Conservation (phyloP, 1,140 invertebrate species). For the Amphibalanus amphitrite region DNA sequence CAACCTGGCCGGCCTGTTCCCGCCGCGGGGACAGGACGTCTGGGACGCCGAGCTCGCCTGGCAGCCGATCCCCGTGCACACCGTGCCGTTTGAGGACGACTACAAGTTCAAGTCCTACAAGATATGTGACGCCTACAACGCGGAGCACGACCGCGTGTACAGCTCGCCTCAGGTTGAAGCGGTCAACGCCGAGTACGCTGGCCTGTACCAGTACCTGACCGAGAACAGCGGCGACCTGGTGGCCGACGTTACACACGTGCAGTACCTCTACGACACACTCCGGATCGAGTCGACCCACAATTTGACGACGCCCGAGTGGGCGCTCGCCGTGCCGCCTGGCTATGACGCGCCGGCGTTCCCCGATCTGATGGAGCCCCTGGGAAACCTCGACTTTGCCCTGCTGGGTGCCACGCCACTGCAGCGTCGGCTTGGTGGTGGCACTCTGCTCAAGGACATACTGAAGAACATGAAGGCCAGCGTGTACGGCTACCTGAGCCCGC, state of each 20-base stretch:
- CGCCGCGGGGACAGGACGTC: neutral
- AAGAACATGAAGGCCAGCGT: conserved; percentile 8
- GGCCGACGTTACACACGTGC: neutral
- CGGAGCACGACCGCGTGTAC: neutral
- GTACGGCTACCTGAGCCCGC: neutral
- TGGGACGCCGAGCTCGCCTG: conserved; percentile 11
- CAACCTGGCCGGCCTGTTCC: conserved; percentile 14
- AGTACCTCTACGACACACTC: neutral
- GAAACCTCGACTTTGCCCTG: conserved; percentile 3
- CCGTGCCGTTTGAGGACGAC: conserved; percentile 5
- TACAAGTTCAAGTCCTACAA: neutral
- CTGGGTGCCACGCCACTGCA: conserved; percentile 8
- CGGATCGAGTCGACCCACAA: conserved; percentile 3
- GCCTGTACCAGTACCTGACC: neutral
- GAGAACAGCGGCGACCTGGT: neutral
- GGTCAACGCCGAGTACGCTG: neutral
- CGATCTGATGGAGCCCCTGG: neutral
- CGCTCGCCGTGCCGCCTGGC: neutral
- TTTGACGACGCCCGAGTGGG: conserved; percentile 12
- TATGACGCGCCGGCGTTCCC: conserved; percentile 2
- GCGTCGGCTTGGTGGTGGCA: conserved; percentile 11
- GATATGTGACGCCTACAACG: neutral
- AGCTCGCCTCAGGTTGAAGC: neutral
- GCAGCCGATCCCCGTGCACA: conserved; percentile 14
- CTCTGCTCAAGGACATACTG: conserved; percentile 8